Percentiles rank a stretch among this genome's conserved stretches.
phyloP scores from a whole-genome alignment of 2,888 invertebrate genomes.

The Polydrusus pterygomalis region DNA sequence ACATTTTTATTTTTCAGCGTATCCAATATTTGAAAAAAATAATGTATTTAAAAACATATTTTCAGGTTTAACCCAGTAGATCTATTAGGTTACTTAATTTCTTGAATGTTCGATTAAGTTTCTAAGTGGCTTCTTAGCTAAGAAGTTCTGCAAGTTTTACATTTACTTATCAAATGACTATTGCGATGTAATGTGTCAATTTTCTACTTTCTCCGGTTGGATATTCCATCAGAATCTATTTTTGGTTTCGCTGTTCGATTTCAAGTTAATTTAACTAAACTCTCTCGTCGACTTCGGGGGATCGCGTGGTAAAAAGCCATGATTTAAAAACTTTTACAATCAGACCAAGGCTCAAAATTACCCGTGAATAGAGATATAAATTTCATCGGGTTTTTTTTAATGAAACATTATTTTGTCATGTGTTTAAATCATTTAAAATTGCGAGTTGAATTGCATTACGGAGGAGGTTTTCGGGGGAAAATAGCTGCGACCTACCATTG shows the following conservation, averaged over 20 bases:
- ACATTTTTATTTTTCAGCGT: too few relatives aligned
- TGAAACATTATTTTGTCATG: neutral
- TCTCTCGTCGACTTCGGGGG: constrained; percentile 25
- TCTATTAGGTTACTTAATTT: constrained; percentile 13
- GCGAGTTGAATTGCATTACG: too few relatives aligned
- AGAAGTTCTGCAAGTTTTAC: constrained; percentile 9
- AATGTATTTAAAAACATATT: neutral
- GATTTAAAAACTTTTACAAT: constrained; percentile 39
- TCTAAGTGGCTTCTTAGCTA: constrained; percentile 13
- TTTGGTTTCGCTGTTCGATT: constrained; percentile 21
- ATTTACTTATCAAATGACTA: constrained; percentile 1
- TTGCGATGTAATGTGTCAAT: neutral
- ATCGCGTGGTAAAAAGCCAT: constrained; percentile 39
- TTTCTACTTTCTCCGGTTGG: too few relatives aligned
- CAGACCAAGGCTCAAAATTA: constrained; percentile 12
- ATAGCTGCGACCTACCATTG: too few relatives aligned
- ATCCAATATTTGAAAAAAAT: too few relatives aligned
- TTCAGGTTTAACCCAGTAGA: neutral
- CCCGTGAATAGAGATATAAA: neutral
- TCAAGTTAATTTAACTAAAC: constrained; percentile 27
- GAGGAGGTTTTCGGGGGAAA: too few relatives aligned
- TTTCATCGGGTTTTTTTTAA: neutral
- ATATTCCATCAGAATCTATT: constrained; percentile 20
- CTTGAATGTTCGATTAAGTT: constrained; percentile 15
- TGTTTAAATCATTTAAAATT: too few relatives aligned